Evolutionary conservation across 2,797 vertebrate species (phyloP).

Genomic region (Dromococcyx pavoninus): DNA sequence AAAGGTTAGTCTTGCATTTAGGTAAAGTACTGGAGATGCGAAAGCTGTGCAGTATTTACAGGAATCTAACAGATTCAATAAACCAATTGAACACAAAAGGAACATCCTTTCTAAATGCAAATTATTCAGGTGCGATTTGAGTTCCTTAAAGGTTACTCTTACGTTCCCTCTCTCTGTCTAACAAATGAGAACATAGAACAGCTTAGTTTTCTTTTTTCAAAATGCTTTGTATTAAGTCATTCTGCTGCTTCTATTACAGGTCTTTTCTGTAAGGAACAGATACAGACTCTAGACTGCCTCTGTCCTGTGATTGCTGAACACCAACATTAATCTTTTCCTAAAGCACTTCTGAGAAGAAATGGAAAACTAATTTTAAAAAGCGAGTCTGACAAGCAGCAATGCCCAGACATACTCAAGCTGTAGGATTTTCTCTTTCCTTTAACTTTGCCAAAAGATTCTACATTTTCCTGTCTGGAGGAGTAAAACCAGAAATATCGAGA

Average conservation of each 20-base stretch:
- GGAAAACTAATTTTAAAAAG: slow-evolving; percentile 22
- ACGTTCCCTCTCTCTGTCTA: slow-evolving; percentile 26
- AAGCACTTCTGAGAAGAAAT: background rate
- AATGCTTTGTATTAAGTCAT: slow-evolving; percentile 45
- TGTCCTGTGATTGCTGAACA: slow-evolving; percentile 37
- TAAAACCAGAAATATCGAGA: background rate
- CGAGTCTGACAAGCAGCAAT: background rate
- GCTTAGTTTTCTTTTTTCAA: slow-evolving; percentile 38
- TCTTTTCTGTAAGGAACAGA: slow-evolving; percentile 39
- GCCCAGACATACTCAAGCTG: background rate
- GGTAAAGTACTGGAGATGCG: slow-evolving; percentile 59
- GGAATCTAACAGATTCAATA: slow-evolving; percentile 49
- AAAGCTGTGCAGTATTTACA: slow-evolving; percentile 59
- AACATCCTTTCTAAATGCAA: slow-evolving; percentile 65
- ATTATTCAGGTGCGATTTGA: slow-evolving; percentile 52
- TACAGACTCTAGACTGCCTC: slow-evolving; percentile 27
- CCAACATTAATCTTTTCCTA: slow-evolving; percentile 32
- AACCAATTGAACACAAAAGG: slow-evolving; percentile 56
- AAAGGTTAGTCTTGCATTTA: slow-evolving; percentile 73
- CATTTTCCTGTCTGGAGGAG: background rate
- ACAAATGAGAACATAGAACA: slow-evolving; percentile 55
- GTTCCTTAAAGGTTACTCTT: slow-evolving; percentile 56
- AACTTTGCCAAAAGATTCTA: background rate
- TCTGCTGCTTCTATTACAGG: slow-evolving; percentile 37
- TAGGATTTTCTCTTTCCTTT: background rate